These are phyloP conservation scores for Phenacoccus solenopsis DNA, from an alignment of 1,140 invertebrate genomes.

Conservation along the genomic window DNA sequence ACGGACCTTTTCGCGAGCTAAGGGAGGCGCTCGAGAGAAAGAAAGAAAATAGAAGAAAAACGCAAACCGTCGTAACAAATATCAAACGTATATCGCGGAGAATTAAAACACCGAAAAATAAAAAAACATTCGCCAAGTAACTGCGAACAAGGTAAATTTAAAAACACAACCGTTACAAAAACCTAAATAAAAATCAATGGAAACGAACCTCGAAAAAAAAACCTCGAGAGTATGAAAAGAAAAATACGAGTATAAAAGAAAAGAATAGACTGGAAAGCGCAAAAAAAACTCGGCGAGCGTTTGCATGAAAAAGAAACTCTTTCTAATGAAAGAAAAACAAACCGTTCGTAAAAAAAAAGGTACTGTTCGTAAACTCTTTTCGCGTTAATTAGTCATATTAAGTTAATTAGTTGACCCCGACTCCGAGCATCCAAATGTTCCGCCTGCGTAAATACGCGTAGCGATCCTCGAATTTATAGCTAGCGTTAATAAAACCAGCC, in stretches of 20 bases:
- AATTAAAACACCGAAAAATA: too few species aligned
- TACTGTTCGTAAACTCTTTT: not conserved
- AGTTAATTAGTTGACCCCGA: not conserved
- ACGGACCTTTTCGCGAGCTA: too few species aligned
- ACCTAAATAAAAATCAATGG: not conserved
- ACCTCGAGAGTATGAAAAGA: not conserved
- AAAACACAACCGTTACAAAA: not conserved
- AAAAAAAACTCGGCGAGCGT: not conserved
- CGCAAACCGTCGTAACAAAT: too few species aligned
- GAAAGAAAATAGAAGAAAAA: too few species aligned
- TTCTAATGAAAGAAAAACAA: slow-evolving; percentile 3
- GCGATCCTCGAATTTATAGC: too few species aligned
- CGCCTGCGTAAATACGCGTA: too few species aligned
- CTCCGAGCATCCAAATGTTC: too few species aligned
- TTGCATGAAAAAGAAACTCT: not conserved
- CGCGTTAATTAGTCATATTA: not conserved
- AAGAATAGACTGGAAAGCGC: not conserved
- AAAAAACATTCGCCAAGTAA: too few species aligned
- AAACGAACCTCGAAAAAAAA: not conserved
- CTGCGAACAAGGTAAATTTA: too few species aligned
- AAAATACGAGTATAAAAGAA: not conserved
- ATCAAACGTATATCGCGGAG: too few species aligned
- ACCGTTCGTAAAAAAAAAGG: not conserved
- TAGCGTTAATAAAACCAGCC: too few species aligned
- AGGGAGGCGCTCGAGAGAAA: too few species aligned